These are phyloP conservation scores for Elaphurus davidianus DNA, from an alignment of 2,113 vertebrate genomes.

Conservation along the genomic window DNA sequence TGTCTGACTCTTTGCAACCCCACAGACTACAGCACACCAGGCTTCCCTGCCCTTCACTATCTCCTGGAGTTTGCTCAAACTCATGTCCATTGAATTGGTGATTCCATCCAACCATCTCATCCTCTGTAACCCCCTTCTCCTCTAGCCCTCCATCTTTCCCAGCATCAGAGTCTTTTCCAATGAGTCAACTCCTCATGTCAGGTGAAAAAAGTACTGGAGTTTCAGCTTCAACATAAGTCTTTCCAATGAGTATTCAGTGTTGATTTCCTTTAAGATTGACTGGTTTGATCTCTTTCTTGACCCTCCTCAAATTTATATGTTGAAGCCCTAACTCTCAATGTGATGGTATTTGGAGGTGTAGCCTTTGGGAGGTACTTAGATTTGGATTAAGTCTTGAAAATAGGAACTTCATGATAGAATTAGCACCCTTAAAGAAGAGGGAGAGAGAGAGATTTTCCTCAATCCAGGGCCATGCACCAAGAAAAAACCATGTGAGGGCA, in stretches of 20 bases:
- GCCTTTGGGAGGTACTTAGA: background rate
- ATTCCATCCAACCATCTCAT: background rate
- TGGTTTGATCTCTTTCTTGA: background rate
- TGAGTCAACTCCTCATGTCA: background rate
- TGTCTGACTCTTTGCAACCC: background rate
- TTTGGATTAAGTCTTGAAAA: background rate
- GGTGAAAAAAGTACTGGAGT: background rate
- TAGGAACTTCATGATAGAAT: background rate
- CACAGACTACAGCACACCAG: background rate
- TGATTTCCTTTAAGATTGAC: background rate
- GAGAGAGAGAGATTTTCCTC: background rate
- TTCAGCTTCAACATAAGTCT: background rate
- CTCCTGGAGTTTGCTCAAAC: background rate
- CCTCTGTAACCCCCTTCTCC: background rate
- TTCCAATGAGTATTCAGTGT: background rate
- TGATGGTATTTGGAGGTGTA: background rate
- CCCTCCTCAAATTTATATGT: background rate
- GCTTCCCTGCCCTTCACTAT: background rate
- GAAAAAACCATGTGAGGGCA: background rate
- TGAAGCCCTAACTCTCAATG: background rate
- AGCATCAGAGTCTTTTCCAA: background rate
- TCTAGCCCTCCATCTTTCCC: background rate
- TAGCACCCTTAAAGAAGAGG: background rate
- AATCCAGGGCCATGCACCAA: background rate
- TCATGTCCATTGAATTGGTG: background rate